These are phyloP conservation scores for Penaeus vannamei DNA, from an alignment of 1,140 invertebrate species.

Conservation along the genomic window DNA sequence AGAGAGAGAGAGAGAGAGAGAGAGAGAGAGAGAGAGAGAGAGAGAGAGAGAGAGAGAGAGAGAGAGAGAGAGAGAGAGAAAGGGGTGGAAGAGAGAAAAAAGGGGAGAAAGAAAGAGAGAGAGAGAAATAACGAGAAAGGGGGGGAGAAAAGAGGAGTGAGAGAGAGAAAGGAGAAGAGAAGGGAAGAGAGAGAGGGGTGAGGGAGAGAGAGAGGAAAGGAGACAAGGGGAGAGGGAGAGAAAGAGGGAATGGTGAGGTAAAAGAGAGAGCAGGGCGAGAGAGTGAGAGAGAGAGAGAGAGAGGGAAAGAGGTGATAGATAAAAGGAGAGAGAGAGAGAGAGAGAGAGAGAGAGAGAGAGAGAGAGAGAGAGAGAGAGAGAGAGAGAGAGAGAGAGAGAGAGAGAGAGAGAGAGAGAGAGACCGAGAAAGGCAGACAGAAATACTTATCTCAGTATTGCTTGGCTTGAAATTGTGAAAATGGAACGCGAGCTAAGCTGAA, in stretches of 20 bases:
- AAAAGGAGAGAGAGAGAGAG: slow-evolving; percentile 10
- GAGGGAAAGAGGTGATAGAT: background rate
- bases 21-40: slow-evolving; percentile 13
- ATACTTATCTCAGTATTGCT: too few relatives aligned
- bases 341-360: slow-evolving; percentile 34
- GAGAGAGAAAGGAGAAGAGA: background rate
- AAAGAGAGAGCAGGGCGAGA: background rate
- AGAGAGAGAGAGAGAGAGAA: slow-evolving; percentile 48
- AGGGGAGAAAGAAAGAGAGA: too few relatives aligned
- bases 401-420: background rate
- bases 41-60: slow-evolving; percentile 57
- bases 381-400: background rate
- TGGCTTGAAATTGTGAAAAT: too few relatives aligned
- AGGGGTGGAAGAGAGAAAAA: background rate
- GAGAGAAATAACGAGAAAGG: too few relatives aligned
- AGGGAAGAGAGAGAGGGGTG: background rate
- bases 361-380: background rate
- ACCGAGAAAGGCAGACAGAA: background rate
- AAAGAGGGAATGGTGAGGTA: background rate
- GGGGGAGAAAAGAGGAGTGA: background rate
- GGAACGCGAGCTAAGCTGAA: too few relatives aligned
- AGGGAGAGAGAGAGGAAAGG: background rate
- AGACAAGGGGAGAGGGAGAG: slow-evolving; percentile 1
- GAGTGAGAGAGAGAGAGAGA: too few relatives aligned
- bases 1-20: slow-evolving; percentile 28